Conservation (phyloP, 2,888 invertebrate genomes). For the Acrocyrtus sp. region DNA sequence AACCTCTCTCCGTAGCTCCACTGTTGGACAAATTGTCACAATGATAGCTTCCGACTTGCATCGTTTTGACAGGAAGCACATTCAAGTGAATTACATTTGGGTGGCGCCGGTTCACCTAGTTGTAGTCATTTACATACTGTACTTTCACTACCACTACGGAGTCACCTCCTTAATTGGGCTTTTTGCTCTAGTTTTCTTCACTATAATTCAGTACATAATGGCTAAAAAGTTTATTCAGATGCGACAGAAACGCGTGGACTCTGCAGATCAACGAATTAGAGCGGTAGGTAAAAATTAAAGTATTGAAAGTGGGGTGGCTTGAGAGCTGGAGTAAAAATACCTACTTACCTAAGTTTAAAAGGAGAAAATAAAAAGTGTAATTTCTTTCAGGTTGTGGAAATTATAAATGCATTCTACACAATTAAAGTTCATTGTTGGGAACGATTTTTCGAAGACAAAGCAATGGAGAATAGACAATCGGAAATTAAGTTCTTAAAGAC, state of each 20-base stretch:
- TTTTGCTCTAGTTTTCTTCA: conserved; percentile 21
- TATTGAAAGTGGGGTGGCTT: no score
- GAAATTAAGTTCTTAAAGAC: conserved; percentile 34
- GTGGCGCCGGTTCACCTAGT: conserved; percentile 39
- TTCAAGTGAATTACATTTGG: conserved; percentile 42
- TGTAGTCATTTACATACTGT: conserved; percentile 30
- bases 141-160: conserved; percentile 32
- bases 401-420: conserved; percentile 38
- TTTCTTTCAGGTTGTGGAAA: conserved; percentile 19
- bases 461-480: conserved; percentile 19
- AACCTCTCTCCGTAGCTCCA: conserved; percentile 21
- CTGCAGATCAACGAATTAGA: conserved; percentile 30
- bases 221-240: conserved; percentile 12
- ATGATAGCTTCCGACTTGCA: conserved; percentile 43
- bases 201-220: conserved; percentile 27
- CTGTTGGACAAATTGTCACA: conserved; percentile 38
- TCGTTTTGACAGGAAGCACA: conserved; percentile 40
- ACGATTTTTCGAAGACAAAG: conserved; percentile 25
- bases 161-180: conserved; percentile 26
- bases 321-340: no score
- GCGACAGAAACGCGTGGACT: conserved; percentile 27
- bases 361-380: no score
- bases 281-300: no score
- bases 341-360: no score
- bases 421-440: conserved; percentile 54